Percentiles rank a stretch among this genome's conserved stretches.
Conservation (phyloP, 2,113 vertebrate species). For the Emydura subglobosa region DNA sequence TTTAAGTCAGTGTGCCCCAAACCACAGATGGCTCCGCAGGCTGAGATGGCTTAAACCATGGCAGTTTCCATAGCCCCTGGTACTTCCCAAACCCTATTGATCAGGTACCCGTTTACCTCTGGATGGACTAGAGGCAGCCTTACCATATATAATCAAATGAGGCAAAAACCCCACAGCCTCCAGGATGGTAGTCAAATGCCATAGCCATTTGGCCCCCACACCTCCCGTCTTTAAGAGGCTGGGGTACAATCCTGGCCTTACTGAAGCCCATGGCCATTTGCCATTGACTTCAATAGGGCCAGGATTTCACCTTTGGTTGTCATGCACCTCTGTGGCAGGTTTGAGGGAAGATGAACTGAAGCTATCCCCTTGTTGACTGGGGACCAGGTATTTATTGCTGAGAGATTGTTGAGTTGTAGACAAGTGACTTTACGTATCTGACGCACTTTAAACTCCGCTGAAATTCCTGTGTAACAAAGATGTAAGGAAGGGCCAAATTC, state of each 20-base stretch:
- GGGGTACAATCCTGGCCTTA: background rate
- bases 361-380: fast-evolving
- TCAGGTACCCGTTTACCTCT: background rate
- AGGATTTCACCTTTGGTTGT: background rate
- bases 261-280: fast-evolving
- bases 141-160: background rate
- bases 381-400: fast-evolving
- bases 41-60: background rate
- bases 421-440: background rate
- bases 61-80: background rate
- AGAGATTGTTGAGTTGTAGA: background rate
- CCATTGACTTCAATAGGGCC: fast-evolving
- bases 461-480: fast-evolving
- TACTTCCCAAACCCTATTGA: background rate
- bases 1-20: background rate
- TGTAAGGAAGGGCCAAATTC: fast-evolving
- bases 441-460: background rate
- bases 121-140: background rate
- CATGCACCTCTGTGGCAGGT: background rate
- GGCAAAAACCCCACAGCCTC: background rate
- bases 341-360: fast-evolving
- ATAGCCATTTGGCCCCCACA: background rate
- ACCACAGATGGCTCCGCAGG: background rate
- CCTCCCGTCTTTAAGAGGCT: background rate
- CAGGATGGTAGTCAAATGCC: background rate